A percentile compares a stretch with the other conserved stretches of the same genome.
Evolutionary conservation across 1,140 invertebrate genomes (phyloP).

Genomic region (Cherax destructor): DNA sequence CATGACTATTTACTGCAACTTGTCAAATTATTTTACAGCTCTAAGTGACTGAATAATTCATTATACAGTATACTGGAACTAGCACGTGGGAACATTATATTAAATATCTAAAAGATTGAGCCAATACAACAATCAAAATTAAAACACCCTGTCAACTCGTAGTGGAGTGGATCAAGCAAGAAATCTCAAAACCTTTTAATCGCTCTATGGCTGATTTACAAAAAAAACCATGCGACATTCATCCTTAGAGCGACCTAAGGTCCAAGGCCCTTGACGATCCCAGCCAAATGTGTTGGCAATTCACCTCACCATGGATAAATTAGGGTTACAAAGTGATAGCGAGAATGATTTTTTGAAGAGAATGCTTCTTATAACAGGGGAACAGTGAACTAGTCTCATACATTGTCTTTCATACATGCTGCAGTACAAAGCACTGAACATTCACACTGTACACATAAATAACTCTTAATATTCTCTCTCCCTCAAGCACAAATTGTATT

Average conservation of each 20-base stretch:
- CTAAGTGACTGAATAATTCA: too few species aligned
- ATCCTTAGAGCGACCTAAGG: conserved; percentile 11
- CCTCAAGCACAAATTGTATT: neutral
- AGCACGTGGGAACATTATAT: too few species aligned
- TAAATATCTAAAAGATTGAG: too few species aligned
- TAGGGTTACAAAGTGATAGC: neutral
- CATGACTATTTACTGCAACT: too few species aligned
- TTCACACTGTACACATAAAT: conserved; percentile 18
- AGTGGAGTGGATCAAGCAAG: conserved; percentile 1
- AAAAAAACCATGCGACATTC: conserved; percentile 27
- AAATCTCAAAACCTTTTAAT: conserved; percentile 9
- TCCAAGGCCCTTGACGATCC: neutral
- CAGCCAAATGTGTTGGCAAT: neutral
- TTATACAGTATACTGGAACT: too few species aligned
- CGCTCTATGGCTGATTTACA: conserved; percentile 31
- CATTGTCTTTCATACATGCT: neutral
- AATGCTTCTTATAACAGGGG: neutral
- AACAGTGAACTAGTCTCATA: neutral
- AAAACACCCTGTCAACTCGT: too few species aligned
- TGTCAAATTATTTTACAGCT: neutral
- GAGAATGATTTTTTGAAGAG: neutral
- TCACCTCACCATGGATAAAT: neutral
- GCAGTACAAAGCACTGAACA: neutral
- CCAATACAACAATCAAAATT: too few species aligned
- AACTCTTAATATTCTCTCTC: neutral